Base-by-base conservation (phyloP, 2,113 vertebrate genomes). In the Dinomys branickii region DNA sequence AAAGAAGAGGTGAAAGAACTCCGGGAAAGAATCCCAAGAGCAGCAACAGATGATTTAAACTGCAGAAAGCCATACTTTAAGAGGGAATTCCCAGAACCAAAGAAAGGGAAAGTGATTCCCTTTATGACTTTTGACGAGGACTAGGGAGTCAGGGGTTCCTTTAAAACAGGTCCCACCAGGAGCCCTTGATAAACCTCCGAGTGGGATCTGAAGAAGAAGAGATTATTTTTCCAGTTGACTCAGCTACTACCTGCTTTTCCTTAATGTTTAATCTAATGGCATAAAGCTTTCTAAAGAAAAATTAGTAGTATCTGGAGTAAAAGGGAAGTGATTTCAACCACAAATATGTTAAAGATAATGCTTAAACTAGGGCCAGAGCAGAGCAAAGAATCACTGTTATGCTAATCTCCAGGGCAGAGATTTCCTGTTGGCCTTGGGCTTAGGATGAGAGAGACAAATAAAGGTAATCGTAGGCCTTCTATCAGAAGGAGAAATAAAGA, bases 221-320 rank as follows among this genome's bases (percentile, higher is more conserved):
- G 69, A 38, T 24, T 41, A 38, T 73, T 73, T 73, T 73, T 73
- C 69, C 41, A 19, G 19, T 24, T 73, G 69, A 73, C 9, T 73
- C n/a, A 41, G 20, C 19, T 41, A 26, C 38, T 11, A 20, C 38
- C 71, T 0, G 11, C 10, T n/a, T n/a, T n/a, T 73, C 38, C 19
- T 71, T 71, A 71, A 41, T 38, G 19, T 73, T 73, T 73, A 73
- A 24, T 38, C 38, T 44, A 41, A 73, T 24, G 69, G 1, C n/a
- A n/a, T 26, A 84, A 92, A 89, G 77, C 7, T 26, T 73, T 75
- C 22, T 80, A 75, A 52, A 95, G 69, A 91, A 63, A 92, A 82
- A 75, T 12, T 41, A 44, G 22, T 75, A 75, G 94, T 0, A 26
- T 44, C 71, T 44, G 38, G 71, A 22, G 38, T 75, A 75, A 75